Conservation (phyloP, 2,797 vertebrate genomes). For the Salarias fasciatus region DNA sequence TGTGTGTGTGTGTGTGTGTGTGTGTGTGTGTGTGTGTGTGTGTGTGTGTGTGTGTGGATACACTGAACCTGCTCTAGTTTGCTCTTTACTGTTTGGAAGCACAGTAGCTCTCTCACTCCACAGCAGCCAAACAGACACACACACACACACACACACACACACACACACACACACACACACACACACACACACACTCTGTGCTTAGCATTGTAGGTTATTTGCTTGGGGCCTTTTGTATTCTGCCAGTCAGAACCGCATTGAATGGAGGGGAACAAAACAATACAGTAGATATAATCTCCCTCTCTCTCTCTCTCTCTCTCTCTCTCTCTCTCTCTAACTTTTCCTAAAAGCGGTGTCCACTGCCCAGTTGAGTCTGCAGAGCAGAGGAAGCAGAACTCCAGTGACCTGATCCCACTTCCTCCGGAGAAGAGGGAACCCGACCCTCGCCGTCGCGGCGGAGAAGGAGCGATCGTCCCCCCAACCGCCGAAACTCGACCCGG, state of each 20-base stretch:
- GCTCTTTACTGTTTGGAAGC: constrained; percentile 50
- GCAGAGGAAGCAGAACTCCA: constrained; percentile 12
- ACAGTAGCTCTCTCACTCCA: constrained; percentile 30
- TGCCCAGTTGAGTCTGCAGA: constrained; percentile 35
- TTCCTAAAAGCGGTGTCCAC: constrained; percentile 41
- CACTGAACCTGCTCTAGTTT: constrained; percentile 40
- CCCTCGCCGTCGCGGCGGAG: constrained; percentile 28
- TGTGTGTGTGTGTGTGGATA: not conserved
- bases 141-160: too few relatives aligned
- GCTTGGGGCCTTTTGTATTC: constrained; percentile 54
- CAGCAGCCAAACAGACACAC: too few relatives aligned
- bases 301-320: constrained; percentile 51
- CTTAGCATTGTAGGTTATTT: constrained; percentile 55
- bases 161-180: constrained; percentile 30
- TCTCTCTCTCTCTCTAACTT: constrained; percentile 61
- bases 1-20: constrained; percentile 12
- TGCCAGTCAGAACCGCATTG: constrained; percentile 49
- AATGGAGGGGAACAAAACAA: constrained; percentile 57
- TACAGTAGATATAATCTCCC: constrained; percentile 58
- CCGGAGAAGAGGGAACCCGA: constrained; percentile 55
- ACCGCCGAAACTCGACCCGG: constrained; percentile 49
- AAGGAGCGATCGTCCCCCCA: constrained; percentile 34
- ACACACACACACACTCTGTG: constrained; percentile 34
- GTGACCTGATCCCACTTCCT: constrained; percentile 54
- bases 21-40: constrained; percentile 1